Conservation (phyloP, 2,113 vertebrate species). For the Stigmatopora argus region DNA sequence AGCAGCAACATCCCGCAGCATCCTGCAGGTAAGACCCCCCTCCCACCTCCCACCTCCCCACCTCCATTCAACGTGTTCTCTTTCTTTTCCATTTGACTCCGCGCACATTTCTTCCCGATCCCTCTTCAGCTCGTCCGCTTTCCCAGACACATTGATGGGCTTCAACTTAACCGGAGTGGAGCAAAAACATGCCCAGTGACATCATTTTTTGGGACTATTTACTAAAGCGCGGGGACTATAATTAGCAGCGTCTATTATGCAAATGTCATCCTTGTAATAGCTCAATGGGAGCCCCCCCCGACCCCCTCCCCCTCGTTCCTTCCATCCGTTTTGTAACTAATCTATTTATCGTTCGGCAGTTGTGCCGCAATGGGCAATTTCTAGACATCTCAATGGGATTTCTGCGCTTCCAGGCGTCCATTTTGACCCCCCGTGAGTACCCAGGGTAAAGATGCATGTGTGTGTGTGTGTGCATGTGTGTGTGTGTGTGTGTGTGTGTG, state of each 20-base stretch:
- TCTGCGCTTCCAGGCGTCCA: constrained; percentile 64
- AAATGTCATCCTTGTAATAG: constrained; percentile 37
- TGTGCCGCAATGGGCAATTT: constrained; percentile 7
- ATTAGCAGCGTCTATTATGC: constrained; percentile 51
- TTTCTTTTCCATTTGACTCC: constrained; percentile 30
- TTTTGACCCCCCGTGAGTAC: constrained; percentile 55
- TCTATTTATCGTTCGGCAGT: constrained; percentile 15
- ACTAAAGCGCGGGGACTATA: constrained; percentile 35
- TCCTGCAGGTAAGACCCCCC: constrained; percentile 61
- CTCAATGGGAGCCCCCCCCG: constrained; percentile 9
- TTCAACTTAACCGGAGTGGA: not conserved
- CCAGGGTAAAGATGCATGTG: constrained; percentile 43
- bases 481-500: constrained; percentile 29
- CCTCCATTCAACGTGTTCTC: constrained; percentile 9
- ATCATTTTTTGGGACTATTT: not conserved
- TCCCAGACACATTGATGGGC: not conserved
- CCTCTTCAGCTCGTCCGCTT: not conserved
- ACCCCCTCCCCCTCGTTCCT: not conserved
- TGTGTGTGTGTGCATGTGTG: constrained; percentile 41
- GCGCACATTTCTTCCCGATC: no score
- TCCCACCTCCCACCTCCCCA: constrained; percentile 26
- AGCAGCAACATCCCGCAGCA: constrained; percentile 26
- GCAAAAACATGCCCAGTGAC: not conserved
- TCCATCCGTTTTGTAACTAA: constrained; percentile 23
- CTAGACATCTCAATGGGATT: constrained; percentile 23